phyloP scores from a whole-genome alignment of 2,113 vertebrate species.

The Xenopus tropicalis region DNA sequence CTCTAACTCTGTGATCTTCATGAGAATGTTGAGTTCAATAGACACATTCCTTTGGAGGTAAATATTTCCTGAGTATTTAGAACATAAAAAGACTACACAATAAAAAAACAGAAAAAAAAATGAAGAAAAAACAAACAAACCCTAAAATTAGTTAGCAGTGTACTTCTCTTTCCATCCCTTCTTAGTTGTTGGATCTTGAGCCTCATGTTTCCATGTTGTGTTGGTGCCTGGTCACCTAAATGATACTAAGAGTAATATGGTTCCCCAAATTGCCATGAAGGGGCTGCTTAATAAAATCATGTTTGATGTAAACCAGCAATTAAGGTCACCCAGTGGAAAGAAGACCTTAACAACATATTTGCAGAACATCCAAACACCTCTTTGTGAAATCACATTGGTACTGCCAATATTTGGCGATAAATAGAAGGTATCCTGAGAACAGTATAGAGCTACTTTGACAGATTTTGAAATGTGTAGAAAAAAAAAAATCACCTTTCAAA shows the following conservation, averaged over 20 bases:
- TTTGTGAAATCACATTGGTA: slow-evolving; percentile 30
- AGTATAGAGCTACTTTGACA: slow-evolving; percentile 40
- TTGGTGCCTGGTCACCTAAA: slow-evolving; percentile 30
- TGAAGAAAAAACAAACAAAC: slow-evolving; percentile 55
- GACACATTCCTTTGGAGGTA: slow-evolving; percentile 94
- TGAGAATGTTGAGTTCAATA: slow-evolving; percentile 40
- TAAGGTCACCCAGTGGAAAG: slow-evolving; percentile 4
- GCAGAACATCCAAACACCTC: slow-evolving; percentile 15
- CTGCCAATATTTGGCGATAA: slow-evolving; percentile 52
- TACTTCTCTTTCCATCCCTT: slow-evolving; percentile 36
- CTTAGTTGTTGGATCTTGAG: slow-evolving; percentile 39
- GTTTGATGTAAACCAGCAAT: not conserved
- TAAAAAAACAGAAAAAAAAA: no score
- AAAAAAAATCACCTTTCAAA: slow-evolving; percentile 13
- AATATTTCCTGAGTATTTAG: slow-evolving; percentile 94
- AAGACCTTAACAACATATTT: slow-evolving; percentile 20
- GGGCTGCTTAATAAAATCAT: slow-evolving; percentile 7
- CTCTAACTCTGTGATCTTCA: slow-evolving; percentile 50
- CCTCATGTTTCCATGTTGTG: slow-evolving; percentile 18
- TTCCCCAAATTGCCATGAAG: slow-evolving; percentile 42
- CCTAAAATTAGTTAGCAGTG: slow-evolving; percentile 33
- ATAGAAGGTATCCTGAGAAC: slow-evolving; percentile 61
- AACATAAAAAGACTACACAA: slow-evolving; percentile 39
- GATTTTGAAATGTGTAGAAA: slow-evolving; percentile 15
- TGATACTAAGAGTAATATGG: slow-evolving; percentile 14